Evolutionary conservation across 2,888 invertebrate genomes (phyloP), one percentile per base, ranked within the genome.

Genomic region (Epinotia nisella): DNA sequence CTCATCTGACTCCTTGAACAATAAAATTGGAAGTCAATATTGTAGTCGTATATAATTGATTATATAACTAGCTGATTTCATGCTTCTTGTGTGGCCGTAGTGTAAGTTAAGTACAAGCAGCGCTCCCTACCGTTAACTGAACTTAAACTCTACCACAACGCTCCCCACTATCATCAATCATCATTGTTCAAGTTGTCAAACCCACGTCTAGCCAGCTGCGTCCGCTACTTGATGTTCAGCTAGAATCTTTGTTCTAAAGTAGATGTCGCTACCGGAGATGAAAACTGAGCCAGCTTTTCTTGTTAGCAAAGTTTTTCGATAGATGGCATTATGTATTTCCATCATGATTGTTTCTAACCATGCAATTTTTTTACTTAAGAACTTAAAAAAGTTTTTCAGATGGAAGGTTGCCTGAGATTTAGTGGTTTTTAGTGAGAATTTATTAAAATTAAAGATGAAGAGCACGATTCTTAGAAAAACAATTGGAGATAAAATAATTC

Each of bases 251-350:
- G 13, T n/a, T 35, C 11, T 24, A 35, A 55, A 39, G 13, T 49
- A 72, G 72, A 68, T 72, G 72, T 56, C 72, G 67, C 72, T 29
- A 67, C 56, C n/a, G 21, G 15, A 49, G 56, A 56, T 35, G 51
- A 62, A 58, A 62, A 62, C 45, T 2, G 13, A n/a, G 15, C 29
- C 19, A 21, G 49, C 13, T 67, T 61, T 51, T 17, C 35, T 60
- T 60, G 2, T 24, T 2, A 55, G 15, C 13, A 2, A 17, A 35
- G n/a, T 56, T 67, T 67, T 24, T 11, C 72, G 39, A 7, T 19
- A 72, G 72, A 68, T 67, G 67, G 67, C 45, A 49, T 17, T 61
- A 39, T 19, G 17, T 53, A 9, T 10, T 19, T 4, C 15, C 13
- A 15, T 45, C 45, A 15, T 4, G n/a, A n/a, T 49, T 49, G 45